Evolutionary conservation across 2,113 vertebrate species (phyloP), one percentile per base, ranked within the genome.

Genomic region (Campylomormyrus numenius): DNA sequence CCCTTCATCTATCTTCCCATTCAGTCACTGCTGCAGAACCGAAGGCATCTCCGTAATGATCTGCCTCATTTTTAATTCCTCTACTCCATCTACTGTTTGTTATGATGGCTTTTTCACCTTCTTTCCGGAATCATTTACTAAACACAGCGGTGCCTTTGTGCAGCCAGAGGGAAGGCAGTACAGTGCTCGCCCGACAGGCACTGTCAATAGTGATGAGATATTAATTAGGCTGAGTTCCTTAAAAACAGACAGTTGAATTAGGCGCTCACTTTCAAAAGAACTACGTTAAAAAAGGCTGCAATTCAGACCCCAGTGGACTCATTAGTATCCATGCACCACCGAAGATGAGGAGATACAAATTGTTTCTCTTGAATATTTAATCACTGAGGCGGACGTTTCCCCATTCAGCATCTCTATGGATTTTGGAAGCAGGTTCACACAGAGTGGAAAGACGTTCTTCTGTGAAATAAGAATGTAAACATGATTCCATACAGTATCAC

Each of bases 341-440:
- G 19, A 50, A 83, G 35, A 89, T 42, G 35, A 53, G 31, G 17
- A 84, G 74, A 35, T 42, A 74, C 27, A 84, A 56, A 89, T 83
- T 83, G 80, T 89, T 52, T 89, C 74, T 45, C 21, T 13, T 42
- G 49, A 50, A 84, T 89, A 80, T 84, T 89, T 89, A 89, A 53
- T 39, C 77, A n/a, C 21, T 3, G 85, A 87, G 50, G 15, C 4
- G 8, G 66, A 35, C 50, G 46, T 89, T 27, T 45, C 87, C 62
- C 66, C 83, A 39, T 89, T 89, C 74, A 83, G 46, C 35, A 2
- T 89, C 88, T 53, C 49, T 42, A 17, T 74, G 35, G 70, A 56
- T 83, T 89, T 83, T 84, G 11, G 39, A 13, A n/a, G 42, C n/a
- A 39, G 52, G 74, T 89, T 89, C 88, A 89, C 31, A 42, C 48